phyloP scores from a whole-genome alignment of 2,113 vertebrate species.

The Tupaia tana region DNA sequence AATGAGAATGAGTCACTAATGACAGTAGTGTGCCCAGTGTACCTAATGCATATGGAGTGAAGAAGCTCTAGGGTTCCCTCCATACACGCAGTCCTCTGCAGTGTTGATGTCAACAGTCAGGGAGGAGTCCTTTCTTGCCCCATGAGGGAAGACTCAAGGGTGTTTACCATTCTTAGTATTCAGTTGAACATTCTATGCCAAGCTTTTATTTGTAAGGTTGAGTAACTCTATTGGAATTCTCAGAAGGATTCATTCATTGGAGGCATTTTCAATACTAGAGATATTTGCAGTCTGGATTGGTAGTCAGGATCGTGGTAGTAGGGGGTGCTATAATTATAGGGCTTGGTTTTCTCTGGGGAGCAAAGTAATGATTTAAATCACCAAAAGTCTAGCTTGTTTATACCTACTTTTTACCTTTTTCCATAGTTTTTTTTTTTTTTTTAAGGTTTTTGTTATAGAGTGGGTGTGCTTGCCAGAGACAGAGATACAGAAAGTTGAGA shows the following conservation, averaged over 20 bases:
- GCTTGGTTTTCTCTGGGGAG: neutral
- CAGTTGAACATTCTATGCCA: neutral
- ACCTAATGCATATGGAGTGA: constrained; percentile 57
- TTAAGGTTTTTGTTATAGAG: too few relatives aligned
- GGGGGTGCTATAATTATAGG: neutral
- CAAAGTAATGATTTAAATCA: neutral
- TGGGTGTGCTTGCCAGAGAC: too few relatives aligned
- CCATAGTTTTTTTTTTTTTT: too few relatives aligned
- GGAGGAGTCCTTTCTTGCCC: neutral
- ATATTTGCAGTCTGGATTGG: neutral
- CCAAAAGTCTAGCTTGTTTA: neutral
- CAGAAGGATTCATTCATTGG: neutral
- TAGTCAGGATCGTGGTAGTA: neutral
- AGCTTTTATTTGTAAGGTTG: constrained; percentile 1
- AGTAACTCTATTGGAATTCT: neutral
- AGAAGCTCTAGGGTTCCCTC: neutral
- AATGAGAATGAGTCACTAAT: constrained; percentile 57
- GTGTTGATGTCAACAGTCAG: neutral
- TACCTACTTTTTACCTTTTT: neutral
- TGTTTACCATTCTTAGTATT: neutral
- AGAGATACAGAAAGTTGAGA: too few relatives aligned
- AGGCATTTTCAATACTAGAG: neutral
- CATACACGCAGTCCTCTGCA: neutral
- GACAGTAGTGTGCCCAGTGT: constrained; percentile 8
- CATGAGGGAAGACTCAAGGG: neutral